Percentiles rank a stretch among this genome's conserved stretches.
Conservation (phyloP, 2,113 vertebrate species). For the Lepisosteus oculatus region DNA sequence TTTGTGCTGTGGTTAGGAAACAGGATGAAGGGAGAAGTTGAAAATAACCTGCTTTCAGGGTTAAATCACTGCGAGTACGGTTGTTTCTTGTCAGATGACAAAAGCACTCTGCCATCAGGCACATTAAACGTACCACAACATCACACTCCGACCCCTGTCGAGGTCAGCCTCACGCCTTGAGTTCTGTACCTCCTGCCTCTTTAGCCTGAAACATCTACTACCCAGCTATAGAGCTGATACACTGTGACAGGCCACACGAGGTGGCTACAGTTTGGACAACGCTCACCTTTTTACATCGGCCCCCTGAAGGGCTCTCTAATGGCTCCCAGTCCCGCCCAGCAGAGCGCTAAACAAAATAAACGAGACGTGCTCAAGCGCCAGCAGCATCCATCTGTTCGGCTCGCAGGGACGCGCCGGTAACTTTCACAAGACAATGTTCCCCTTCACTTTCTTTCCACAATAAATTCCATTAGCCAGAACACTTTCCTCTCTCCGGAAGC, state of each 20-base stretch:
- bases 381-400: background rate
- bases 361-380: background rate
- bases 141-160: background rate
- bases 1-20: too few species aligned
- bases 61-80: too few species aligned
- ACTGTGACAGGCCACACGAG: background rate
- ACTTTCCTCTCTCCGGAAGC: constrained; percentile 10
- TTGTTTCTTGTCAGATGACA: too few species aligned
- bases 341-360: background rate
- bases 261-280: background rate
- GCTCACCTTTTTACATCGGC: background rate
- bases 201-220: background rate
- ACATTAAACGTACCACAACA: background rate
- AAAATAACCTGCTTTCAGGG: too few species aligned
- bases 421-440: constrained; percentile 4
- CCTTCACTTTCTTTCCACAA: background rate
- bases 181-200: background rate
- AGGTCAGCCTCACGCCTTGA: background rate
- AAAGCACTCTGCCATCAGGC: too few species aligned
- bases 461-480: background rate
- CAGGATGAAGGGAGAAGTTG: too few species aligned
- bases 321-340: background rate
- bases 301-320: background rate
- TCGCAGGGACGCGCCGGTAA: background rate
- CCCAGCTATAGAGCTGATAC: too few species aligned